Base-by-base conservation (phyloP, 2,888 invertebrate genomes). In the Ochropacha duplaris region DNA sequence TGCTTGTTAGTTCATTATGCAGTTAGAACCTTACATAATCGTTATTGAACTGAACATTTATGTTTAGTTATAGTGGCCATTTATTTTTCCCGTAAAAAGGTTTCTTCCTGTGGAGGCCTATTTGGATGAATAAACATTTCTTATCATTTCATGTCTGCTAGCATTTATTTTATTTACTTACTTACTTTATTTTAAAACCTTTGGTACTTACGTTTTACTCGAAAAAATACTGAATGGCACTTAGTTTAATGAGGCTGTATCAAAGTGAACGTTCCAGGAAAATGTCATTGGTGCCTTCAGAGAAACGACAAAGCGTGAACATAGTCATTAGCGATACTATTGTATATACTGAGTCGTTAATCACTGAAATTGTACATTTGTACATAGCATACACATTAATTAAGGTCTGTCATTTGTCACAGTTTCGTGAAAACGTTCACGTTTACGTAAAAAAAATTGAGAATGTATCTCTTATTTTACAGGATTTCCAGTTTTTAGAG, bases 171-270 rank as follows among this genome's bases (percentile, higher is more conserved):
- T 6, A 28, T 9, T 9, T 9, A 28, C 2, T 9, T 28, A 28
- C 28, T 2, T 28, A 28, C 28, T 9, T 28, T 28, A 28, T 28
- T 31, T 3, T 1, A 19, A 51, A 1, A 31, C 16, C 16, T 39
- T 39, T 16, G 4, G 16, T 39, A 39, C 14, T 39, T 28, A 28
- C 39, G 16, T 39, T 39, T 39, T 39, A 39, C 39, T 16, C 4
- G n/a, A 39, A 39, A 39, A 26, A 51, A 51, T 28, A 31, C 31
- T 50, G 31, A 51, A 31, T 31, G 56, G 24, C 49, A 56, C 22
- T 56, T n/a, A 50, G n/a, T 56, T 56, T 39, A 51, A 56, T 44
- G 50, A 51, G 22, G 19, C 36, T 51, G 56, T 49, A 56, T 51
- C 39, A 56, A 51, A 51, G 39, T 34, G 4, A 54, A 54, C 50